Conservation (phyloP, 2,113 vertebrate genomes). For the Etheostoma spectabile region DNA sequence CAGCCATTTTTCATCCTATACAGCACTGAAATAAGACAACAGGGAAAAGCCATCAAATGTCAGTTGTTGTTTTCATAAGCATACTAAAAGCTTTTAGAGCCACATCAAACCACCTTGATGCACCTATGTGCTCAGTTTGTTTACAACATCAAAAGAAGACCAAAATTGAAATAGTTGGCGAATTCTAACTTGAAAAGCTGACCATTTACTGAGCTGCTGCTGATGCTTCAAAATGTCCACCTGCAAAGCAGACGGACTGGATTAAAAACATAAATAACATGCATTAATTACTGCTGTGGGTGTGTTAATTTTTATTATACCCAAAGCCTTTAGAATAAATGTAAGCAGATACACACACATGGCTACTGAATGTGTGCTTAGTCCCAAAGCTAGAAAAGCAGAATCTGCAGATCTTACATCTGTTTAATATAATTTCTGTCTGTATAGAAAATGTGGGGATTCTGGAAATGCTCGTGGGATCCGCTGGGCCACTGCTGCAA, state of each 20-base stretch:
- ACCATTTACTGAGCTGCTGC: conserved; percentile 27
- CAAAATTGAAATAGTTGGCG: not conserved
- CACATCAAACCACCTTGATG: conserved; percentile 27
- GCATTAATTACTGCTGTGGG: conserved; percentile 36
- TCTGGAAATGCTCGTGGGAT: conserved; percentile 32
- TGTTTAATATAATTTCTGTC: not conserved
- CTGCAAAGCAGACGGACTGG: conserved; percentile 28
- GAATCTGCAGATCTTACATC: conserved; percentile 19
- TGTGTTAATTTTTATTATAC: conserved; percentile 33
- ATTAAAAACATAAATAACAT: conserved; percentile 57
- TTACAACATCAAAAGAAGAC: conserved; percentile 35
- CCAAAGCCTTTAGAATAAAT: conserved; percentile 22
- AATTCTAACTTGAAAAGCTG: conserved; percentile 28
- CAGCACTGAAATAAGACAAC: conserved; percentile 7
- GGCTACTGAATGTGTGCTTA: not conserved
- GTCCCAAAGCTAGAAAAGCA: conserved; percentile 11
- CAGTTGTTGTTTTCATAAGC: conserved; percentile 36
- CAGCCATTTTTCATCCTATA: conserved; percentile 3
- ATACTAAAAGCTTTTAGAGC: conserved; percentile 9
- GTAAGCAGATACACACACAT: not conserved
- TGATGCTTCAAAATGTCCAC: conserved; percentile 47
- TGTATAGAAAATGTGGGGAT: conserved; percentile 15
- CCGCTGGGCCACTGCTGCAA: not conserved
- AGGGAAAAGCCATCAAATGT: conserved; percentile 8
- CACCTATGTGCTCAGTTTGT: conserved; percentile 22